These are phyloP conservation scores for Castor canadensis DNA, from an alignment of 2,113 vertebrate genomes.

Conservation along the genomic window DNA sequence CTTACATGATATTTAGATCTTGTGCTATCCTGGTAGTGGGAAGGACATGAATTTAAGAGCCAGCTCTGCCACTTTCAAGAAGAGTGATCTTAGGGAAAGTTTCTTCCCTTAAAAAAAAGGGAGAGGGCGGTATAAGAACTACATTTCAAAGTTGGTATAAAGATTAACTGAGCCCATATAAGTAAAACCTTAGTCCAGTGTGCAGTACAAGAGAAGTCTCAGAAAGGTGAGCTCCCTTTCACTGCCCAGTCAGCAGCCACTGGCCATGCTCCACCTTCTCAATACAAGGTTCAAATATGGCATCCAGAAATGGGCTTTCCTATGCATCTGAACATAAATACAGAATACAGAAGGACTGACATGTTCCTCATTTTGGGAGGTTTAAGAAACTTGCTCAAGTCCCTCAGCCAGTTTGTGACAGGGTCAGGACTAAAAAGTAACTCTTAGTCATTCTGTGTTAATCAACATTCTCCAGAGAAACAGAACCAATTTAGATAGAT, in stretches of 20 bases:
- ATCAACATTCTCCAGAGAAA: neutral
- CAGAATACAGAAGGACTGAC: neutral
- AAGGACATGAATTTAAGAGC: neutral
- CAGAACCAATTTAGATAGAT: neutral
- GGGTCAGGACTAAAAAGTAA: neutral
- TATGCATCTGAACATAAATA: neutral
- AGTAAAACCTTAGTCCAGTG: neutral
- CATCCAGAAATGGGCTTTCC: neutral
- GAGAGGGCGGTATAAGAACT: neutral
- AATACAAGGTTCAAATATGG: neutral
- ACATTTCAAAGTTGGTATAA: neutral
- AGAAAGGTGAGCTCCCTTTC: neutral
- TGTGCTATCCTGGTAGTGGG: neutral
- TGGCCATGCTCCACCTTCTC: no score
- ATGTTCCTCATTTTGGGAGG: neutral
- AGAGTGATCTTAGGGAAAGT: neutral
- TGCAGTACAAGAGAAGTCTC: neutral
- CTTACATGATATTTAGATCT: neutral
- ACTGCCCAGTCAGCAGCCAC: neutral
- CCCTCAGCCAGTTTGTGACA: neutral
- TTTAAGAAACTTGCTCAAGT: neutral
- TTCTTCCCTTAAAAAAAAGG: neutral
- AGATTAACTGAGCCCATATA: neutral
- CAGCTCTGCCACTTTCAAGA: neutral
- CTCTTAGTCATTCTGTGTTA: neutral